These are phyloP conservation scores for Platycheirus rosarum DNA, from an alignment of 2,888 invertebrate species.

Conservation along the genomic window DNA sequence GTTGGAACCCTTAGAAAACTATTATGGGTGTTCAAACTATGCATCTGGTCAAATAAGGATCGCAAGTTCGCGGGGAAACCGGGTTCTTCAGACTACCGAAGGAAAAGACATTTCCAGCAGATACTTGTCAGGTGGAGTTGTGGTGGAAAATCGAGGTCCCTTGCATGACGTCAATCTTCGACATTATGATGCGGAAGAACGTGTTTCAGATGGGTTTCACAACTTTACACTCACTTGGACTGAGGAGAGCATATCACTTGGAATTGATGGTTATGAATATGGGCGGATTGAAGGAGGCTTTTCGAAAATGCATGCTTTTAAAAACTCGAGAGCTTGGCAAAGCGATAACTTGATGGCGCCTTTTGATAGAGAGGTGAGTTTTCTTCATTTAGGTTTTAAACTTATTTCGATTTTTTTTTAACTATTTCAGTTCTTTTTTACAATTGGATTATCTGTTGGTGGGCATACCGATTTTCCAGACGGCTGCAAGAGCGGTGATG, in stretches of 20 bases:
- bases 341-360: slow-evolving; percentile 86
- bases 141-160: slow-evolving; percentile 78
- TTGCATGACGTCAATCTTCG: slow-evolving; percentile 78
- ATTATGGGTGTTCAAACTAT: slow-evolving; percentile 85
- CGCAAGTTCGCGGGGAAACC: slow-evolving; percentile 88
- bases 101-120: slow-evolving; percentile 77
- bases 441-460: slow-evolving; percentile 90
- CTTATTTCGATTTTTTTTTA: neutral
- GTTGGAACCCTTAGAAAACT: slow-evolving; percentile 86
- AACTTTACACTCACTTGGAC: slow-evolving; percentile 88
- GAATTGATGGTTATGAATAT: slow-evolving; percentile 85
- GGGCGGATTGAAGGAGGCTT: slow-evolving; percentile 82
- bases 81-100: slow-evolving; percentile 75
- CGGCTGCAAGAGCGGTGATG: slow-evolving; percentile 73
- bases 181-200: slow-evolving; percentile 71
- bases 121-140: slow-evolving; percentile 78
- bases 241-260: slow-evolving; percentile 76
- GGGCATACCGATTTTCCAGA: slow-evolving; percentile 89
- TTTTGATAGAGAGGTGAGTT: slow-evolving; percentile 87
- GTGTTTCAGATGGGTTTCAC: slow-evolving; percentile 85
- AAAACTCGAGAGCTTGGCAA: slow-evolving; percentile 84
- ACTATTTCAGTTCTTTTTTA: slow-evolving; percentile 87
- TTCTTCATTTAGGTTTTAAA: neutral
- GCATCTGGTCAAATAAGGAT: slow-evolving; percentile 89
- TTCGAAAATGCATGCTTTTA: slow-evolving; percentile 62